Conservation (phyloP, 1,140 invertebrate species). For the Thrips palmi region DNA sequence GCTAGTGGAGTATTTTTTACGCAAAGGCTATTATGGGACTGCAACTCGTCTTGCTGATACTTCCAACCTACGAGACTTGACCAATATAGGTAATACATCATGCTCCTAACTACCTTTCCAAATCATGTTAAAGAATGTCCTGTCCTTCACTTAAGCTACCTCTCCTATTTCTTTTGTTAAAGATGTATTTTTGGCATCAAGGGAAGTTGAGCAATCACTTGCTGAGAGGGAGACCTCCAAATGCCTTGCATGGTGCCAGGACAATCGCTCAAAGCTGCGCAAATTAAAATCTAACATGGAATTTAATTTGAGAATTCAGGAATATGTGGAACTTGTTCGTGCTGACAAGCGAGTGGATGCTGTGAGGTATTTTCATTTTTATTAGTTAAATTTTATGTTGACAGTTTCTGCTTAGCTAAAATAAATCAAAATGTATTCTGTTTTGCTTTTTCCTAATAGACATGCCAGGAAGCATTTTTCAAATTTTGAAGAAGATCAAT, state of each 20-base stretch:
- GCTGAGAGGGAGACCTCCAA: slow-evolving; percentile 61
- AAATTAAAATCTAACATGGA: slow-evolving; percentile 81
- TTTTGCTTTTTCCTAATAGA: slow-evolving; percentile 23
- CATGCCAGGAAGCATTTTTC: slow-evolving; percentile 89
- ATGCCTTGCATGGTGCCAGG: slow-evolving; percentile 92
- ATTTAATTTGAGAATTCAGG: slow-evolving; percentile 84
- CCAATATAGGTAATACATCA: slow-evolving; percentile 57
- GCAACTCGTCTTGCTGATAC: slow-evolving; percentile 70
- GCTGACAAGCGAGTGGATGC: slow-evolving; percentile 72
- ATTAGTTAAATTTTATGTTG: too few species aligned
- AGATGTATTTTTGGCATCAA: slow-evolving; percentile 77
- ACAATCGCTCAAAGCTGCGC: slow-evolving; percentile 89
- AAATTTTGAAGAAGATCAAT: slow-evolving; percentile 66
- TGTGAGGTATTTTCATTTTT: slow-evolving; percentile 38
- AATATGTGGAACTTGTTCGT: slow-evolving; percentile 90
- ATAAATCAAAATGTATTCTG: not conserved
- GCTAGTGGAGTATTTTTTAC: slow-evolving; percentile 91
- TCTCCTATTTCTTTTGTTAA: slow-evolving; percentile 16
- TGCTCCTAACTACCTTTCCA: slow-evolving; percentile 5
- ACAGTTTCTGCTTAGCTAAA: too few species aligned
- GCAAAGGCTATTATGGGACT: slow-evolving; percentile 88
- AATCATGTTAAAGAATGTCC: not conserved
- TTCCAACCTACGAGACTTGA: slow-evolving; percentile 68
- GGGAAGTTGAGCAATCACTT: slow-evolving; percentile 70
- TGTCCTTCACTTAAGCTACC: not conserved